Evolutionary conservation across 1,140 invertebrate genomes (phyloP).

Genomic region (Dreissena polymorpha): DNA sequence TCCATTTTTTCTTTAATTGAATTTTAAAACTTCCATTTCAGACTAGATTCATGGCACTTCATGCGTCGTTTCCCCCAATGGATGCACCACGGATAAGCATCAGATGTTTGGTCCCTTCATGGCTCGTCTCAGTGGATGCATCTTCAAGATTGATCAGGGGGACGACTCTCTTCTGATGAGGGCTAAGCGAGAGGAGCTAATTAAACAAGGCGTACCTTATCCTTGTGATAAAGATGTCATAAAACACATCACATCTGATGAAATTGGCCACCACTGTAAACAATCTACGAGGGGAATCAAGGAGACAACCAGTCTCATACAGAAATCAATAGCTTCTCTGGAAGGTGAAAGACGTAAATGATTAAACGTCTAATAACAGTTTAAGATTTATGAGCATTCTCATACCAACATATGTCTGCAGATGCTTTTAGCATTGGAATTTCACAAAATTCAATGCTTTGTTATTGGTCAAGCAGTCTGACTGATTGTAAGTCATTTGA

Average conservation of each 20-base stretch:
- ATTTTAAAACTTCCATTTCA: conserved; percentile 25
- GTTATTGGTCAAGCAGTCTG: too few species aligned
- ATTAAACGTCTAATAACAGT: too few species aligned
- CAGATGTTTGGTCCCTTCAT: conserved; percentile 63
- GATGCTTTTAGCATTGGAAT: too few species aligned
- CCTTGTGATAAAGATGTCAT: conserved; percentile 47
- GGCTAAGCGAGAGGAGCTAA: conserved; percentile 58
- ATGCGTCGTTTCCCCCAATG: conserved; percentile 62
- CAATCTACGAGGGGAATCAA: conserved; percentile 42
- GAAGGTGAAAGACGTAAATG: conserved; percentile 34
- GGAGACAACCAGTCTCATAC: conserved; percentile 20
- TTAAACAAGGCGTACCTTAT: background rate
- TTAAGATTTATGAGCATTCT: too few species aligned
- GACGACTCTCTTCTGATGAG: conserved; percentile 51
- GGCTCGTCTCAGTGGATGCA: conserved; percentile 53
- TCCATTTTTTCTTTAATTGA: conserved; percentile 12
- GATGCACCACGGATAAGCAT: conserved; percentile 60
- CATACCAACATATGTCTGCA: too few species aligned
- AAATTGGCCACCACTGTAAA: conserved; percentile 62
- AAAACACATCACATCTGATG: conserved; percentile 34
- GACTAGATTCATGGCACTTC: conserved; percentile 69
- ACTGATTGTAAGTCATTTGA: too few species aligned
- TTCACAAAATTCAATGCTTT: too few species aligned
- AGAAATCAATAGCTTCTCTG: conserved; percentile 39
- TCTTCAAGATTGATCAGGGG: conserved; percentile 59